These are phyloP conservation scores for Cyphomyrus plagiostoma DNA, from an alignment of 2,113 vertebrate species.

Conservation along the genomic window DNA sequence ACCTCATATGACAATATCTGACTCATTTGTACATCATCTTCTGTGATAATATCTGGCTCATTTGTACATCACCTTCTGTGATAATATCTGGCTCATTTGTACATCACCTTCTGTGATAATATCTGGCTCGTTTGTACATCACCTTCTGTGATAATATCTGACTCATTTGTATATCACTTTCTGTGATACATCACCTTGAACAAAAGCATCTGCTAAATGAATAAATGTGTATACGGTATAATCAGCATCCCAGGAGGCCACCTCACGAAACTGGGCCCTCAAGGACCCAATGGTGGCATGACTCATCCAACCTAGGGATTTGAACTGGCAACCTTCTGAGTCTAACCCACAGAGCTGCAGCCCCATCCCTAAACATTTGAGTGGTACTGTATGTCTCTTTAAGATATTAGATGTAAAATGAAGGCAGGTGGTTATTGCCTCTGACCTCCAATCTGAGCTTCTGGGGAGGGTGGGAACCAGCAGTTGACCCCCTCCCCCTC, in stretches of 20 bases:
- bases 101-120: no score
- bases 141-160: no score
- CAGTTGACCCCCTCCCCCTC: slow-evolving; percentile 31
- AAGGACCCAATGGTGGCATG: no score
- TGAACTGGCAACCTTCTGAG: no score
- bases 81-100: not conserved
- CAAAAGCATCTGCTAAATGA: not conserved
- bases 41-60: no score
- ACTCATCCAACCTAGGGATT: no score
- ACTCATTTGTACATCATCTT: not conserved
- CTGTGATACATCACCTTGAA: no score
- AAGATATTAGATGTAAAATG: not conserved
- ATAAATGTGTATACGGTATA: not conserved
- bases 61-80: not conserved
- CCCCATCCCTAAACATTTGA: not conserved
- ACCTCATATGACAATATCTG: not conserved
- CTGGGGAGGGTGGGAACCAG: slow-evolving; percentile 21
- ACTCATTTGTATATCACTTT: not conserved
- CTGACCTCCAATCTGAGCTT: slow-evolving; percentile 35
- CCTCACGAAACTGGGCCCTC: no score
- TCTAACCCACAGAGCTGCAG: not conserved
- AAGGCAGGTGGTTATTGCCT: not conserved
- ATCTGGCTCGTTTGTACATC: not conserved
- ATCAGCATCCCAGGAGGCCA: not conserved
- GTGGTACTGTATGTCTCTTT: not conserved